phyloP scores from a whole-genome alignment of 2,113 vertebrate species.

The Carassius auratus region DNA sequence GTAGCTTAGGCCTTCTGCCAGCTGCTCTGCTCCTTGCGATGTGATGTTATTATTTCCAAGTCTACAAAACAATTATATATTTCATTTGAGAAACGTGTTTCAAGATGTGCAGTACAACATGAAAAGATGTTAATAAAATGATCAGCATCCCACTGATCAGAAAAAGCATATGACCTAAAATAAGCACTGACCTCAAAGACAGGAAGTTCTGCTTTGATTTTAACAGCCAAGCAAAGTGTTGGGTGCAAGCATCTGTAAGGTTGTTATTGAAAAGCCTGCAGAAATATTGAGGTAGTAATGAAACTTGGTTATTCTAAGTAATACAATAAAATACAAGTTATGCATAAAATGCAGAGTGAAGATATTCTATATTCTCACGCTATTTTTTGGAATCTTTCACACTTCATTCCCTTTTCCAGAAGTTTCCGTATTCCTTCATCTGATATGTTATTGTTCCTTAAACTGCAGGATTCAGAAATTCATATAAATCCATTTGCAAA shows the following conservation, averaged over 20 bases:
- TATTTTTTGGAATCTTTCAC: constrained; percentile 81
- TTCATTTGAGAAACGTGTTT: not conserved
- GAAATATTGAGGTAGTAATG: not conserved
- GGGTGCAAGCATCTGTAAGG: constrained; percentile 78
- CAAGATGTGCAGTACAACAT: not conserved
- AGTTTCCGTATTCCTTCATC: constrained; percentile 81
- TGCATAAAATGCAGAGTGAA: not conserved
- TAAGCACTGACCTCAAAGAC: constrained; percentile 73
- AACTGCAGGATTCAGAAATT: constrained; percentile 61
- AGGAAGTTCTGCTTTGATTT: constrained; percentile 78
- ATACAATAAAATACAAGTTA: not conserved
- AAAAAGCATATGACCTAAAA: not conserved
- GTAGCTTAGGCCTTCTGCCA: constrained; percentile 79
- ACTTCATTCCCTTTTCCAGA: constrained; percentile 71
- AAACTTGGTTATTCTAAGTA: not conserved
- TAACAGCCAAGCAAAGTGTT: constrained; percentile 76
- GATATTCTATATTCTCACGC: constrained; percentile 72
- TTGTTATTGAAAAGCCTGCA: constrained; percentile 86
- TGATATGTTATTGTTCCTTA: constrained; percentile 85
- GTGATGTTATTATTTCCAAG: constrained; percentile 87
- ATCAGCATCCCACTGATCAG: not conserved
- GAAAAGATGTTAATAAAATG: not conserved
- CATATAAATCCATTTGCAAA: not conserved
- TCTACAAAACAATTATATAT: constrained; percentile 65
- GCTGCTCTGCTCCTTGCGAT: constrained; percentile 74